Evolutionary conservation across 2,113 vertebrate genomes (phyloP).

Genomic region (Struthio camelus): DNA sequence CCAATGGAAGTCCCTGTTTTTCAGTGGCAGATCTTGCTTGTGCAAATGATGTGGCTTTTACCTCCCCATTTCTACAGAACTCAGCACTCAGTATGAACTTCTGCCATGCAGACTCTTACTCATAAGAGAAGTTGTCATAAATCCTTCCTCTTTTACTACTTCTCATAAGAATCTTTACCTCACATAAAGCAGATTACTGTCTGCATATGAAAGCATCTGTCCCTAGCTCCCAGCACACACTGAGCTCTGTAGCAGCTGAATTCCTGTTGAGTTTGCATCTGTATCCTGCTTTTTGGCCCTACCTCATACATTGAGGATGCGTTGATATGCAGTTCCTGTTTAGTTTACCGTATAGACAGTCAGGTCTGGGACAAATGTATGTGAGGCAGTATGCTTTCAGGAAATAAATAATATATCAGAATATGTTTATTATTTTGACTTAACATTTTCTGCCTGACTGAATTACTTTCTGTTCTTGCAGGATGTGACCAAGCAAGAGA

Average conservation of each 20-base stretch:
- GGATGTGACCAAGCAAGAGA: not conserved
- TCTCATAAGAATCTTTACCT: not conserved
- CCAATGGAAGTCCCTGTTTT: not conserved
- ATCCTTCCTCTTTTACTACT: conserved; percentile 2
- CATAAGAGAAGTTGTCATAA: not conserved
- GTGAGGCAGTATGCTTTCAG: not conserved
- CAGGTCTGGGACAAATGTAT: not conserved
- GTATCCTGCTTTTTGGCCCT: not conserved
- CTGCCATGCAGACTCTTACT: not conserved
- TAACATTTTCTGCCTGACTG: not conserved
- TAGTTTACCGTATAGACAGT: not conserved
- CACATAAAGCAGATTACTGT: not conserved
- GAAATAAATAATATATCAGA: not conserved
- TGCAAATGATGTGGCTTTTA: not conserved
- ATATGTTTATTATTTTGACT: not conserved
- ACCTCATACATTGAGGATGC: not conserved
- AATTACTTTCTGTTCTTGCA: not conserved
- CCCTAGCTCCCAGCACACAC: not conserved
- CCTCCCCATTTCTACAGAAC: not conserved
- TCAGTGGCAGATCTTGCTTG: not conserved
- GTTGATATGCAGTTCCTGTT: not conserved
- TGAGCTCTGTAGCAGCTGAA: not conserved
- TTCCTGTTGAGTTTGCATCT: not conserved
- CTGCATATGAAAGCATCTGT: not conserved
- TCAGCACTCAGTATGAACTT: not conserved